A percentile compares a stretch with the other conserved stretches of the same genome.
Conservation (phyloP, 2,888 invertebrate genomes). For the Ecliptopera silaceata region DNA sequence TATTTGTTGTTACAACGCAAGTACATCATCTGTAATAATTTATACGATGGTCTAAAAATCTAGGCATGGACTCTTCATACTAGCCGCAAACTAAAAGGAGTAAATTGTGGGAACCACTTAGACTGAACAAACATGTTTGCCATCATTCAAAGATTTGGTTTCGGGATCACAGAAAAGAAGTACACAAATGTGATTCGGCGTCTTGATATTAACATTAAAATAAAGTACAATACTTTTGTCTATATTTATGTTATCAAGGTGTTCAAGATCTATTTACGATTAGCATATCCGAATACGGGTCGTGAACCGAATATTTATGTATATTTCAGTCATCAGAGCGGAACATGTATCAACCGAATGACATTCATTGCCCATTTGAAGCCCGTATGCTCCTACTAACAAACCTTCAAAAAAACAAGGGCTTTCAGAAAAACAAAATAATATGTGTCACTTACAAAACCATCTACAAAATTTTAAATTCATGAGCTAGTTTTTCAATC, state of each 20-base stretch:
- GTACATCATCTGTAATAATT: no score
- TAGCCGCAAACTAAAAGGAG: no score
- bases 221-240: neutral
- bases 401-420: slow-evolving; percentile 17
- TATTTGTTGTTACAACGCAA: no score
- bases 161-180: no score
- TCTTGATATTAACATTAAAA: no score
- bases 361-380: slow-evolving; percentile 27
- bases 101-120: no score
- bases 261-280: slow-evolving; percentile 9
- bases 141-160: no score
- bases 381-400: slow-evolving; percentile 26
- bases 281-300: slow-evolving; percentile 21
- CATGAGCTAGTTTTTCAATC: slow-evolving; percentile 4
- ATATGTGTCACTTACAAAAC: neutral
- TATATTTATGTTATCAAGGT: slow-evolving; percentile 1
- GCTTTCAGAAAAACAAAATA: slow-evolving; percentile 11
- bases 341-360: slow-evolving; percentile 32
- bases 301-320: slow-evolving; percentile 26
- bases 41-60: no score
- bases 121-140: no score
- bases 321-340: slow-evolving; percentile 29
- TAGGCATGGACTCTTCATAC: no score
- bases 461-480: neutral
- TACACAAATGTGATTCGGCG: no score